phyloP scores from a whole-genome alignment of 2,797 vertebrate species.

The Capromys pilorides region DNA sequence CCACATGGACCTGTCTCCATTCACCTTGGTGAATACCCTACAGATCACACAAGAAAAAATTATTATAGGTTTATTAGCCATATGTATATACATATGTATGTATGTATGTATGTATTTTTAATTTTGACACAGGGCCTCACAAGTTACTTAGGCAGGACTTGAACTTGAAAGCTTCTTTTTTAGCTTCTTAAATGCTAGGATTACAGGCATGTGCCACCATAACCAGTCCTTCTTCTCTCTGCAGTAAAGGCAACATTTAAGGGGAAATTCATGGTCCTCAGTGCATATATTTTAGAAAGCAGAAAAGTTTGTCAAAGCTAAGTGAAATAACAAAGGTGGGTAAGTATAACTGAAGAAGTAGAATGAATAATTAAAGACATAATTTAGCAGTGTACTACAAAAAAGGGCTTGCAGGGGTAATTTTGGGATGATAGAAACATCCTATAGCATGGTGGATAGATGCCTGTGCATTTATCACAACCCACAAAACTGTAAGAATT shows the following conservation, averaged over 20 bases:
- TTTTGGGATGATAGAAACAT: background rate
- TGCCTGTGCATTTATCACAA: background rate
- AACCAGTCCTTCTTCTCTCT: background rate
- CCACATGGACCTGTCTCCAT: rapidly evolving
- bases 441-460: background rate
- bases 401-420: background rate
- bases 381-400: background rate
- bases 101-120: background rate
- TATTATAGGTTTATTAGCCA: background rate
- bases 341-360: background rate
- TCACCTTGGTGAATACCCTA: background rate
- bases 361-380: background rate
- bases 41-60: background rate
- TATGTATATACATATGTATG: background rate
- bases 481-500: background rate
- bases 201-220: background rate
- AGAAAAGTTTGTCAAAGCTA: background rate
- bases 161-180: background rate
- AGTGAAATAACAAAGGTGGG: background rate
- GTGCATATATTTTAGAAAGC: background rate
- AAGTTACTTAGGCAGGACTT: background rate
- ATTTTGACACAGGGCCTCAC: background rate
- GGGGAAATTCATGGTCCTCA: background rate
- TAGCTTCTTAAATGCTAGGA: background rate
- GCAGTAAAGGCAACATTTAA: background rate